These are phyloP conservation scores for Cinclus cinclus DNA, from an alignment of 2,113 vertebrate genomes.

Conservation along the genomic window DNA sequence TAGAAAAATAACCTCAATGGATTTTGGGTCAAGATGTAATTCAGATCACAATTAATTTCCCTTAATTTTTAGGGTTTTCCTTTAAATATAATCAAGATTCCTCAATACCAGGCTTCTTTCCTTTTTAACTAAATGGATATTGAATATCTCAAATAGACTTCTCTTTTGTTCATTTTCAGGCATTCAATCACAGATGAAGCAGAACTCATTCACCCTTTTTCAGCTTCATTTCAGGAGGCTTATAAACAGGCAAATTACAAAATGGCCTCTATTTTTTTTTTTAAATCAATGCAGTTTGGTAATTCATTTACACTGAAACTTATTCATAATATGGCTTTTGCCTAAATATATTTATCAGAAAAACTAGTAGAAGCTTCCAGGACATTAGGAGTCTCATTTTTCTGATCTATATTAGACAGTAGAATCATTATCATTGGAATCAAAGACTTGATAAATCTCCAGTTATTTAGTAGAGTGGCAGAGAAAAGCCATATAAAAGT, in stretches of 20 bases:
- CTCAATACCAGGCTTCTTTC: background rate
- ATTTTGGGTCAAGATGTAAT: constrained; percentile 24
- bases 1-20: background rate
- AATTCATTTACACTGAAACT: background rate
- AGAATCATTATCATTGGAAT: constrained; percentile 4
- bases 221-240: constrained; percentile 28
- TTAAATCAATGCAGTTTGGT: background rate
- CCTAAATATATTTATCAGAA: constrained; percentile 38
- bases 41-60: background rate
- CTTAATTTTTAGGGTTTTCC: background rate
- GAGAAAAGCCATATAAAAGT: background rate
- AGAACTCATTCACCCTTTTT: background rate
- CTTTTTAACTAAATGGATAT: background rate
- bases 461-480: background rate
- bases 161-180: constrained; percentile 6
- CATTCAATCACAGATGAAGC: background rate
- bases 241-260: constrained; percentile 29
- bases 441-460: constrained; percentile 21
- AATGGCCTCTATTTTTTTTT: background rate
- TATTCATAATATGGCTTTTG: constrained; percentile 13
- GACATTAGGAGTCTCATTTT: constrained; percentile 16
- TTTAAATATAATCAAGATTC: background rate
- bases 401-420: background rate
- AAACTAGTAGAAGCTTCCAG: constrained; percentile 15
- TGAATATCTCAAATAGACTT: background rate